Base-by-base conservation (phyloP, 1,140 invertebrate species). In the Drusus annulatus region DNA sequence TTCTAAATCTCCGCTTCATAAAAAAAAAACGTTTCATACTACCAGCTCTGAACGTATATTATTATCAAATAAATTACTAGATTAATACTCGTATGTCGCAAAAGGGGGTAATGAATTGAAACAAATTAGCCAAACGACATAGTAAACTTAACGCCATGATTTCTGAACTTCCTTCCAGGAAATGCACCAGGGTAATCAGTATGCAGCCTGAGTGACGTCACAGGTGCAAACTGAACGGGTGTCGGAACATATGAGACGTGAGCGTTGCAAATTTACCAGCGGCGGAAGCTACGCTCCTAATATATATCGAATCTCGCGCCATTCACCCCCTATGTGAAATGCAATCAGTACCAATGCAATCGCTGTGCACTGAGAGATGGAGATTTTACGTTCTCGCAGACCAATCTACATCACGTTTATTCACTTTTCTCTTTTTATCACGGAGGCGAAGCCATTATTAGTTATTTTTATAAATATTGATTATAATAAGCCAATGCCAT, bases 271-370 rank as follows among this genome's bases (percentile, higher is more conserved):
- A 71, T 71, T 71, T 71, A 52, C 68, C 45, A 15, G 51, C 51
- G 68, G 36, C 68, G 68, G 68, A 71, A 52, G 50, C 68, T 52
- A 50, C 68, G 68, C 45, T 50, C 68, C 68, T 71, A 71, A 71
- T 71, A 71, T 54, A 71, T 54, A 71, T 71, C 68, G 68, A 71
- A 71, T 71, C 68, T 51, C 16, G 68, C 19, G 19, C 68, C 68
- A 71, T 71, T 71, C 68, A 71, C 16, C 36, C 19, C 45, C 19
- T 16, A 50, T 71, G 68, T 28, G 68, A 71, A 71, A 71, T 71
- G 68, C 68, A 71, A 71, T 71, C 68, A 71, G 68, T 50, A 51
- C 21, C 68, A 21, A 51, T 52, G 68, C 68, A 71, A 54, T 71
- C 50, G n/a, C 51, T 71, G 68, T n/a, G 68, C 45, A 52, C 62